phyloP scores from a whole-genome alignment of 1,140 invertebrate species.

The Drosophila quadrilineata region DNA sequence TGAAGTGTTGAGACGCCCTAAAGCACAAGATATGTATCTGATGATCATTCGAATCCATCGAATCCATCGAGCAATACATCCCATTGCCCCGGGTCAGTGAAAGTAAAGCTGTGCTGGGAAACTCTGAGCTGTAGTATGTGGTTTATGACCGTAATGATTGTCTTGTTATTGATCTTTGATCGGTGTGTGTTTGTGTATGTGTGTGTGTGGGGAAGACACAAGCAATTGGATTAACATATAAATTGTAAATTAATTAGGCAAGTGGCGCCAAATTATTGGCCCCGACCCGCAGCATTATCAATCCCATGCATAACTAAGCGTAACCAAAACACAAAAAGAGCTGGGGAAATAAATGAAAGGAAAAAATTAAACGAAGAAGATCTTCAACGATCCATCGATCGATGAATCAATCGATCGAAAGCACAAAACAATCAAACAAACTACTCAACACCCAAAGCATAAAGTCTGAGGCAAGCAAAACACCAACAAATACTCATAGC shows the following conservation, averaged over 20 bases:
- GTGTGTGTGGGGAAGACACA: slow-evolving; percentile 30
- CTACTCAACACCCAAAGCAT: slow-evolving; percentile 59
- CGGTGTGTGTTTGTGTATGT: too few species aligned
- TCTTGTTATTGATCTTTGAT: slow-evolving; percentile 37
- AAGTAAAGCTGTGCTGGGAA: slow-evolving; percentile 27
- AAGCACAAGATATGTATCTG: neutral
- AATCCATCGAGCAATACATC: neutral
- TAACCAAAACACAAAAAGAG: slow-evolving; percentile 10
- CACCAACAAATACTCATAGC: slow-evolving; percentile 42
- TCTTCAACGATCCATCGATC: slow-evolving; percentile 24
- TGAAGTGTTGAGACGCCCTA: neutral
- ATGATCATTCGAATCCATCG: too few species aligned
- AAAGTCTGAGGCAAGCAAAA: slow-evolving; percentile 32
- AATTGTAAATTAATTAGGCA: slow-evolving; percentile 75
- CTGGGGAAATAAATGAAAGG: neutral
- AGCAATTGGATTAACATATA: slow-evolving; percentile 72
- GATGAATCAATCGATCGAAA: slow-evolving; percentile 49
- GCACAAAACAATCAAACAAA: slow-evolving; percentile 71
- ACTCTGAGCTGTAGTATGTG: slow-evolving; percentile 2
- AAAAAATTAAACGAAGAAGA: slow-evolving; percentile 25
- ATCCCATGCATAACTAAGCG: slow-evolving; percentile 39
- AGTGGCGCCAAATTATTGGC: slow-evolving; percentile 67
- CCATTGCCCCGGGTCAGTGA: slow-evolving; percentile 14
- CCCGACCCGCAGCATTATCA: slow-evolving; percentile 35
- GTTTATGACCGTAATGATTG: neutral